Percentiles rank a stretch among this genome's conserved stretches.
phyloP scores from a whole-genome alignment of 2,113 vertebrate genomes.

The Rynchops niger region DNA sequence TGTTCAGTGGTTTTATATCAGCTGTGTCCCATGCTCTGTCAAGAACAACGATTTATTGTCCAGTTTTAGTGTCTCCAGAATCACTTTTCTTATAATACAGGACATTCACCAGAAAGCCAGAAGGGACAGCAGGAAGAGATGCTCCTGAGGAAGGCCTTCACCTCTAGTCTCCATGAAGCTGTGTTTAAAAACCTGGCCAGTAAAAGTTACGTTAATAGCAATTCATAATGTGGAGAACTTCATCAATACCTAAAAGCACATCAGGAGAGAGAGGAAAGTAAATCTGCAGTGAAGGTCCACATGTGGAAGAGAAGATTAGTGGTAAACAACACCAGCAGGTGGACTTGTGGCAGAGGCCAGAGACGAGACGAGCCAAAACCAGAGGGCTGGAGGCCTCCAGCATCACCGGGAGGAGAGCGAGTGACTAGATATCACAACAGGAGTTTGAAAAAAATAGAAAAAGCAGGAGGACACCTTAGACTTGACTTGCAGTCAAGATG shows the following conservation, averaged over 20 bases:
- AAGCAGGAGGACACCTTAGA: neutral
- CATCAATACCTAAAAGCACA: neutral
- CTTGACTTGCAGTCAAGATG: neutral
- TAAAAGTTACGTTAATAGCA: neutral
- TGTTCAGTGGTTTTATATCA: neutral
- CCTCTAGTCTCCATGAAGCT: neutral
- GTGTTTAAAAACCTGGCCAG: neutral
- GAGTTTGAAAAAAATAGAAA: neutral
- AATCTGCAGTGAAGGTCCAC: neutral
- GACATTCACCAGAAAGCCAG: neutral
- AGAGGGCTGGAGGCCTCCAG: neutral
- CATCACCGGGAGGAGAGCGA: neutral
- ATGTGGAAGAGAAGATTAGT: neutral
- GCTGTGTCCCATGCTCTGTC: neutral
- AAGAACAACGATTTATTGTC: neutral
- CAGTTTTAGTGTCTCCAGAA: neutral
- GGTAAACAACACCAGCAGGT: neutral
- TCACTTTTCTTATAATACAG: neutral
- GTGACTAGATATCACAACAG: neutral
- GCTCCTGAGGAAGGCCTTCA: neutral
- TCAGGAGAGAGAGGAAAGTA: neutral
- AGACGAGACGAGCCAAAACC: neutral
- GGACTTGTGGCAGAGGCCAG: neutral
- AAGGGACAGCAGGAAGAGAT: neutral
- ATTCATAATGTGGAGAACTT: neutral